phyloP scores from a whole-genome alignment of 2,797 vertebrate genomes.

The Galago senegalensis region DNA sequence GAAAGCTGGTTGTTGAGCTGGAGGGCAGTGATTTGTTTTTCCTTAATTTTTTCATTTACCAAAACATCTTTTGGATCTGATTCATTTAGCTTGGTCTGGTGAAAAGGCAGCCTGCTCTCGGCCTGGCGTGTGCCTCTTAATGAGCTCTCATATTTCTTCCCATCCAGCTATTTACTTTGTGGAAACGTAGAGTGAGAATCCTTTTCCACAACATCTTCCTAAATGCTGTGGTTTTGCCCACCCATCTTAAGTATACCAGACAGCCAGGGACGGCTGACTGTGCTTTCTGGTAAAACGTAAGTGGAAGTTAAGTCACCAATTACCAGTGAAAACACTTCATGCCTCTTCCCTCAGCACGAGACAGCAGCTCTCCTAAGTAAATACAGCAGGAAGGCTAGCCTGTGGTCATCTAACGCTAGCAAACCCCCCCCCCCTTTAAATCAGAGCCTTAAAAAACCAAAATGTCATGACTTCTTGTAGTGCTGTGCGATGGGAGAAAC shows the following conservation, averaged over 20 bases:
- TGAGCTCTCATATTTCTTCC: conserved; percentile 76
- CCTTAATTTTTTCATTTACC: conserved; percentile 79
- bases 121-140: conserved; percentile 78
- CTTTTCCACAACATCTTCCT: conserved; percentile 66
- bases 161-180: conserved; percentile 75
- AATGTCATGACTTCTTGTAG: conserved; percentile 80
- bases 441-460: conserved; percentile 68
- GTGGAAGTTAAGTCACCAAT: conserved; percentile 84
- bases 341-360: neutral
- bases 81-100: conserved; percentile 76
- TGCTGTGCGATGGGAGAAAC: conserved; percentile 80
- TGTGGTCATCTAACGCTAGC: conserved; percentile 65
- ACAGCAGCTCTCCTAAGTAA: conserved; percentile 75
- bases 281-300: conserved; percentile 79
- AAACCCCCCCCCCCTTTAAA: conserved; percentile 19
- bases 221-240: conserved; percentile 84
- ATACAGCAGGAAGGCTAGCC: conserved; percentile 69
- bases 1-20: conserved; percentile 74
- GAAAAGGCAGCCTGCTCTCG: conserved; percentile 73
- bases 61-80: conserved; percentile 81
- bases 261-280: conserved; percentile 74
- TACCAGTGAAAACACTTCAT: conserved; percentile 72
- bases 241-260: conserved; percentile 78
- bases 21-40: conserved; percentile 74
- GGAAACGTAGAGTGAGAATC: conserved; percentile 74